A percentile compares a stretch with the other conserved stretches of the same genome.
These are phyloP conservation scores for Hiodon alosoides DNA, from an alignment of 2,113 vertebrate genomes.

Conservation along the genomic window DNA sequence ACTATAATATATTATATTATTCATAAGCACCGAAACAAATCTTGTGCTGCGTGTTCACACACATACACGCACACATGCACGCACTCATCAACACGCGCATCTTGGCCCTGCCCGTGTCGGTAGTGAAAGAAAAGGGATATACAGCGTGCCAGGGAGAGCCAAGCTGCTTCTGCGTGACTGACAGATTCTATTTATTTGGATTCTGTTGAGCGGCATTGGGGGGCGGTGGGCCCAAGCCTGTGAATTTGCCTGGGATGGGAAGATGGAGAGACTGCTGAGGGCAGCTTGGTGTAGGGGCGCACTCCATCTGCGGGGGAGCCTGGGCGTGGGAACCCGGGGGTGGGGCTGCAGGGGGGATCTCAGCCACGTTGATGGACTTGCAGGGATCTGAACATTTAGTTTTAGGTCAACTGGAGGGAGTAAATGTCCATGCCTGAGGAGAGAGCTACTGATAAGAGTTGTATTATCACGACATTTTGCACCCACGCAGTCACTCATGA, in stretches of 20 bases:
- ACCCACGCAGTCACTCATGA: constrained; percentile 32
- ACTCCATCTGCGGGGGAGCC: constrained; percentile 20
- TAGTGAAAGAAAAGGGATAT: constrained; percentile 5
- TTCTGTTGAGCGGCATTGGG: constrained; percentile 24
- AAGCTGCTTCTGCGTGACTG: constrained; percentile 41
- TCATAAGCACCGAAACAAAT: no score
- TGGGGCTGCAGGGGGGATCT: constrained; percentile 3
- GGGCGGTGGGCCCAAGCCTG: constrained; percentile 34
- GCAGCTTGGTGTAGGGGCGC: constrained; percentile 42
- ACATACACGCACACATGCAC: neutral
- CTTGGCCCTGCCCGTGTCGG: neutral
- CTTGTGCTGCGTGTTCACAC: neutral
- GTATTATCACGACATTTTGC: constrained; percentile 39
- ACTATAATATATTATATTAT: no score
- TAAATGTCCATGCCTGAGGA: constrained; percentile 33
- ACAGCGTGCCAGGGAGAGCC: constrained; percentile 28
- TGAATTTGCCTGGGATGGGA: constrained; percentile 36
- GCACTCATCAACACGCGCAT: neutral
- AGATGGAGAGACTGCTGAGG: constrained; percentile 35
- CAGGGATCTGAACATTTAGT: constrained; percentile 37
- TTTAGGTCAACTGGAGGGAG: constrained; percentile 35
- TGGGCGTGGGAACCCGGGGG: neutral
- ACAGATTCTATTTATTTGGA: constrained; percentile 47
- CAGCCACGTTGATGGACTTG: constrained; percentile 18
- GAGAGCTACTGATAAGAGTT: constrained; percentile 39